These are phyloP conservation scores for Caranx melampygus DNA, from an alignment of 2,113 vertebrate genomes.

Conservation along the genomic window DNA sequence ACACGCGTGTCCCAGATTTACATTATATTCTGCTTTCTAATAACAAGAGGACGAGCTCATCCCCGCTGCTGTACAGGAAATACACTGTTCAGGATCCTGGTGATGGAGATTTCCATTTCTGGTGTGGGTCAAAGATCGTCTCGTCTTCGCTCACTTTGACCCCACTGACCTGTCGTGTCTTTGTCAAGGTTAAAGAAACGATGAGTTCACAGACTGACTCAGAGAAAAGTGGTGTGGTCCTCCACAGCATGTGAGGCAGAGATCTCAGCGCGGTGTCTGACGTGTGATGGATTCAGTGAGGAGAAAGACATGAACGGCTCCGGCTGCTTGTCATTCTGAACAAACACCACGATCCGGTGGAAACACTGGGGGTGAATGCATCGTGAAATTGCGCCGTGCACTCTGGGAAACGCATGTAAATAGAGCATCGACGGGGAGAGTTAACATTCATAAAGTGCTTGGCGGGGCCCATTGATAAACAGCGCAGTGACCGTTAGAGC, in stretches of 20 bases:
- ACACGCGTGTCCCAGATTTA: conserved; percentile 13
- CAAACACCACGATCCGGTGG: not conserved
- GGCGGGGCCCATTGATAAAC: not conserved
- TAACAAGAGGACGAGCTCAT: conserved; percentile 8
- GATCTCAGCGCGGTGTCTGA: not conserved
- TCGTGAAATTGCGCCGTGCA: conserved; percentile 4
- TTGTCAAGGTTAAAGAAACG: not conserved
- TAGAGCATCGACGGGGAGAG: not conserved
- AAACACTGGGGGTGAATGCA: not conserved
- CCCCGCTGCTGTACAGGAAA: conserved; percentile 16
- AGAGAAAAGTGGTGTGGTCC: not conserved
- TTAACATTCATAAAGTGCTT: not conserved
- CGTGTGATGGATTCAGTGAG: not conserved
- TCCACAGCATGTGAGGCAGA: not conserved
- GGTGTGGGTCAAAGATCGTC: not conserved
- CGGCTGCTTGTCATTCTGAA: not conserved
- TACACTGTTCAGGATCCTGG: not conserved
- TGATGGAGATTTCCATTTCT: not conserved
- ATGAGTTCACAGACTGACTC: conserved; percentile 23
- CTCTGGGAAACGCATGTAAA: not conserved
- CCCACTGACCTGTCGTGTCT: not conserved
- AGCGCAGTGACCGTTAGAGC: not conserved
- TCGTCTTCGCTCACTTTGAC: conserved; percentile 4
- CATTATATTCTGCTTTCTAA: not conserved
- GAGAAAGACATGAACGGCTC: not conserved